Evolutionary conservation across 2,797 vertebrate species (phyloP).

Genomic region (Manis crassicaudata): DNA sequence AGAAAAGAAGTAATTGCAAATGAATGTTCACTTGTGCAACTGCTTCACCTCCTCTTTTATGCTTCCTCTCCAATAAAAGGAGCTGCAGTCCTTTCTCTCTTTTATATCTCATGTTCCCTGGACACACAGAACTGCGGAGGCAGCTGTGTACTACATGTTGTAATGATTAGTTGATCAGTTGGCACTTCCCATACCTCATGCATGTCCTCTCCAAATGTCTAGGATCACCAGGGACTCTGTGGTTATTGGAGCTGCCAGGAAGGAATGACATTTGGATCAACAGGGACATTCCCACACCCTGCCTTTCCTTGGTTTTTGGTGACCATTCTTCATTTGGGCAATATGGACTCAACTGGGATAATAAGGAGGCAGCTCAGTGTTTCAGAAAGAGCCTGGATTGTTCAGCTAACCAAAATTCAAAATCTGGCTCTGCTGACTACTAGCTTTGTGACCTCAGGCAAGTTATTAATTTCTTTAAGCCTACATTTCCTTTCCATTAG

Average conservation of each 20-base stretch:
- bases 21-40: conserved; percentile 38
- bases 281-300: background rate
- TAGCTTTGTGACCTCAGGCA: background rate
- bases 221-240: conserved; percentile 41
- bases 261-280: conserved; percentile 23
- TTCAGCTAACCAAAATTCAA: background rate
- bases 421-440: background rate
- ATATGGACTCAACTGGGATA: background rate
- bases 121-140: background rate
- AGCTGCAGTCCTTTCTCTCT: background rate
- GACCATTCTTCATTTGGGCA: conserved; percentile 38
- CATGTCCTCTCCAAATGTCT: conserved; percentile 36
- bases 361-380: background rate
- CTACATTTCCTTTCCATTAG: background rate
- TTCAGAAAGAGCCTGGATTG: conserved; percentile 32
- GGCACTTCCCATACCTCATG: conserved; percentile 1
- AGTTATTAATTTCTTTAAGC: conserved; percentile 21
- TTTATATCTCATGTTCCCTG: background rate
- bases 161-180: conserved; percentile 55
- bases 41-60: conserved; percentile 59
- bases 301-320: conserved; percentile 31
- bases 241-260: conserved; percentile 44
- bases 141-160: background rate
- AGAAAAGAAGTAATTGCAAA: conserved; percentile 59
- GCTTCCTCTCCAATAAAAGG: conserved; percentile 53